These are phyloP conservation scores for Ascidia mentula DNA, from an alignment of 23 tunicate genomes.

Conservation along the genomic window DNA sequence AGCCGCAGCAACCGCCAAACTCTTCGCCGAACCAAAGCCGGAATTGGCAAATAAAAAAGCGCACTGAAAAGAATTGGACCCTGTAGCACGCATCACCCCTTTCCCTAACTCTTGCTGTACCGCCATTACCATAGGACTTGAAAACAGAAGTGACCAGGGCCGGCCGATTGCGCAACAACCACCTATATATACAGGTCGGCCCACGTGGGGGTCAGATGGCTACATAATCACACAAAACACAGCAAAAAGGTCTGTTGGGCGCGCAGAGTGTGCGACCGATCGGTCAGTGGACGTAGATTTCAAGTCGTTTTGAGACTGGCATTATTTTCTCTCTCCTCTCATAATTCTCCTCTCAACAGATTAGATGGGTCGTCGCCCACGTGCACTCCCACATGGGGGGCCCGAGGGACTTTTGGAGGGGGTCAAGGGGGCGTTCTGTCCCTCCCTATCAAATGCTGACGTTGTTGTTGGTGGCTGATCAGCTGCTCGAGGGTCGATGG, in stretches of 20 bases:
- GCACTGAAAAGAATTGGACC: not conserved
- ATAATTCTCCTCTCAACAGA: conserved; percentile 15
- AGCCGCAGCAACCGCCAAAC: too few species aligned
- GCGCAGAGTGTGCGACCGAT: not conserved
- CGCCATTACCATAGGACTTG: not conserved
- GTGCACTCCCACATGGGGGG: conserved; percentile 9
- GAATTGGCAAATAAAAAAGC: conserved; percentile 4
- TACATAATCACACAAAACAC: conserved; percentile 34
- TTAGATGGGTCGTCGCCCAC: conserved; percentile 4
- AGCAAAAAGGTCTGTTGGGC: conserved; percentile 8
- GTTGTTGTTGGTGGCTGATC: conserved; percentile 75
- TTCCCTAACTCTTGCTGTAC: not conserved
- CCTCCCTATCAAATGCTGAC: conserved; percentile 39
- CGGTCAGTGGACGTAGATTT: not conserved
- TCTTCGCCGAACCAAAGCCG: too few species aligned
- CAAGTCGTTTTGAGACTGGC: not conserved
- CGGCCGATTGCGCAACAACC: too few species aligned
- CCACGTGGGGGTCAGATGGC: conserved; percentile 9
- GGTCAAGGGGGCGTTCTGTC: conserved; percentile 86
- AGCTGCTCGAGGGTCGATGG: conserved; percentile 84
- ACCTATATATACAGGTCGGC: not conserved
- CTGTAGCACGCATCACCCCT: not conserved
- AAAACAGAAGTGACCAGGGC: not conserved
- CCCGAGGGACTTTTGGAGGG: conserved; percentile 14
- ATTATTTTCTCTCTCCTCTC: not conserved